Conservation (phyloP, 2,113 vertebrate genomes). For the Gasterosteus nipponicus region DNA sequence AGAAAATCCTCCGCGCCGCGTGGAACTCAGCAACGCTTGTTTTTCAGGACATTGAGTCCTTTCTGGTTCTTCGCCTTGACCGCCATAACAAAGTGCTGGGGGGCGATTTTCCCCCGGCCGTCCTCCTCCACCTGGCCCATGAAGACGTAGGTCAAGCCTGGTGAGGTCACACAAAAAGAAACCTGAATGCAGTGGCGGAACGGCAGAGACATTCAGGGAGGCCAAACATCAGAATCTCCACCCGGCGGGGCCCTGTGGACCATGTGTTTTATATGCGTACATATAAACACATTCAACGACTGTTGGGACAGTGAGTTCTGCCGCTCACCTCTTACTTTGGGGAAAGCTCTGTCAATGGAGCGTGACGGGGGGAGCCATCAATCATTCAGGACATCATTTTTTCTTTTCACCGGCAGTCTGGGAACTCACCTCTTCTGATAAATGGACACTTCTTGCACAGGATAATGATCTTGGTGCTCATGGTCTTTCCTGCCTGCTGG, state of each 20-base stretch:
- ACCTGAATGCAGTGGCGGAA: slow-evolving; percentile 84
- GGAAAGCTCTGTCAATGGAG: slow-evolving; percentile 29
- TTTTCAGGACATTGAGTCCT: slow-evolving; percentile 87
- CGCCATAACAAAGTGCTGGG: slow-evolving; percentile 90
- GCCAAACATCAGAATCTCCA: slow-evolving; percentile 68
- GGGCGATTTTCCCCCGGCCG: slow-evolving; percentile 89
- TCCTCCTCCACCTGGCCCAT: slow-evolving; percentile 96
- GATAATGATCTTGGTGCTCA: slow-evolving; percentile 93
- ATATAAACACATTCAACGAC: slow-evolving; percentile 66
- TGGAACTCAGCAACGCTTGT: slow-evolving; percentile 86
- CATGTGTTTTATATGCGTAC: slow-evolving; percentile 61
- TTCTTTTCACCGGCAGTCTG: background rate
- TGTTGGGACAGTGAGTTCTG: slow-evolving; percentile 70
- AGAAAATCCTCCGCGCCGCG: slow-evolving; percentile 2
- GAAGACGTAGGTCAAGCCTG: slow-evolving; percentile 97
- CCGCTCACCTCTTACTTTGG: slow-evolving; percentile 65
- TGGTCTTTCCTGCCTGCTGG: slow-evolving; percentile 95
- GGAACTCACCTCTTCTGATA: slow-evolving; percentile 91
- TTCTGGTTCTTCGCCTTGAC: slow-evolving; percentile 97
- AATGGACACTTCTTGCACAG: slow-evolving; percentile 95
- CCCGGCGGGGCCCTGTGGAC: slow-evolving; percentile 29
- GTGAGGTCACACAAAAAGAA: slow-evolving; percentile 79
- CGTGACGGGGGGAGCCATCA: slow-evolving; percentile 50
- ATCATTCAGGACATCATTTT: slow-evolving; percentile 53
- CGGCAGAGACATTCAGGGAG: slow-evolving; percentile 83